Base-by-base conservation (phyloP, 2,888 invertebrate genomes). In the Epinotia nisella region DNA sequence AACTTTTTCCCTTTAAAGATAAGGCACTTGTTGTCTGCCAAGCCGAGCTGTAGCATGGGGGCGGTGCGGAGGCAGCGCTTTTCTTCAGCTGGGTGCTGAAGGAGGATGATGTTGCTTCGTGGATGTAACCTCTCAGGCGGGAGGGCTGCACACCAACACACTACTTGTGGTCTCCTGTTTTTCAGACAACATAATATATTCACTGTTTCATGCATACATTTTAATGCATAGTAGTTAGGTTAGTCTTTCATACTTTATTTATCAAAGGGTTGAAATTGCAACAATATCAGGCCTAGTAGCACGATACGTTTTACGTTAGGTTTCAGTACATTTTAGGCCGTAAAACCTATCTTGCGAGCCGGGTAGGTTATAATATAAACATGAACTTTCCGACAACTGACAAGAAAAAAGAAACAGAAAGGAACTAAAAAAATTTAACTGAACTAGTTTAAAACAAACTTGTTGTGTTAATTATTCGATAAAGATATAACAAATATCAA, bases 41-140 rank as follows among this genome's bases (percentile, higher is more conserved):
- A 89, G 39, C 97, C 96, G 67, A 97, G 92, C 79, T 96, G 95
- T 45, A 99, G 91, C 97, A 99, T 99, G 13, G 97, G 96, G 17
- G 97, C 98, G 41, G 98, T 99, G 67, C 98, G 95, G 59, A 98
- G 93, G 81, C 97, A 97, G 79, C 98, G 94, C 84, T 97, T 97
- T 83, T 98, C 97, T 94, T 98, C 98, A 75, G 98, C 98, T 15
- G 98, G 98, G 92, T 98, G 98, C 88, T 98, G 98, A 9, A 98
- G 93, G 74, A 98, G 94, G 77, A 98, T 95, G 61, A 98, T 94
- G 80, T 94, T 95, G 74, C 97, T 97, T 69, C 93, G 91, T 15
- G 97, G 96, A 70, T 89, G 87, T 39, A 98, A 83, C 59, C 95
- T 96, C 69, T 95, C 94, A 68, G 95, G 90, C 9, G 98, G 98